Evolutionary conservation across 2,888 invertebrate species (phyloP).

Genomic region (Mythimna pallens): DNA sequence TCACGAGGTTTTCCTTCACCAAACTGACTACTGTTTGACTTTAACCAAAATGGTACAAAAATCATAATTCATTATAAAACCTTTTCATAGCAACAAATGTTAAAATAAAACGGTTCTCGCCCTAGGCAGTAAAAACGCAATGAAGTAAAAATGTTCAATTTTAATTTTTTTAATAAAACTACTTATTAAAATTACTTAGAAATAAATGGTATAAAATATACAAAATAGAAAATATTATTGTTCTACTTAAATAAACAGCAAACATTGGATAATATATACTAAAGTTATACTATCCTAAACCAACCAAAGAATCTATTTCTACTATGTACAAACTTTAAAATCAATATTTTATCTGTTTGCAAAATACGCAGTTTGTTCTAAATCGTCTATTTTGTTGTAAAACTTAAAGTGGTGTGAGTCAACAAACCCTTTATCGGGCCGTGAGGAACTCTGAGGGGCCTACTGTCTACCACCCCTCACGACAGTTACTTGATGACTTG

Average conservation of each 20-base stretch:
- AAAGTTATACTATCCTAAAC: slow-evolving; percentile 31
- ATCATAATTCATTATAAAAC: background rate
- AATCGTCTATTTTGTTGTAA: slow-evolving; percentile 41
- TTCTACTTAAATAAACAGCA: background rate
- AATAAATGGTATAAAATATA: background rate
- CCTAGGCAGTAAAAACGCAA: background rate
- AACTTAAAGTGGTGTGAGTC: slow-evolving; percentile 51
- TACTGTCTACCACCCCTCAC: slow-evolving; percentile 45
- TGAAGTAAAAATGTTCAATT: background rate
- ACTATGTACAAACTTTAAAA: slow-evolving; percentile 18
- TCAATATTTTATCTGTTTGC: slow-evolving; percentile 42
- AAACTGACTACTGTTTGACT: no score
- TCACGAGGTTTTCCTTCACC: no score
- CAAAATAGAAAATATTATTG: background rate
- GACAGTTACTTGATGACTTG: slow-evolving; percentile 72
- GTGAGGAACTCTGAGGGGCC: slow-evolving; percentile 49
- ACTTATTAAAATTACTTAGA: background rate
- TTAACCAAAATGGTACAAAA: no score
- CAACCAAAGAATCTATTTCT: slow-evolving; percentile 35
- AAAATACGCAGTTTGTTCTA: slow-evolving; percentile 35
- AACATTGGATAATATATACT: slow-evolving; percentile 12
- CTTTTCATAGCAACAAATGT: background rate
- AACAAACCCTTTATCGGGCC: slow-evolving; percentile 52
- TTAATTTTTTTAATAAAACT: background rate
- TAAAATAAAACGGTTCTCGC: background rate